A percentile compares a stretch with the other conserved stretches of the same genome.
These are phyloP conservation scores for Ammospiza maritima DNA, from an alignment of 2,797 vertebrate species.

Conservation along the genomic window DNA sequence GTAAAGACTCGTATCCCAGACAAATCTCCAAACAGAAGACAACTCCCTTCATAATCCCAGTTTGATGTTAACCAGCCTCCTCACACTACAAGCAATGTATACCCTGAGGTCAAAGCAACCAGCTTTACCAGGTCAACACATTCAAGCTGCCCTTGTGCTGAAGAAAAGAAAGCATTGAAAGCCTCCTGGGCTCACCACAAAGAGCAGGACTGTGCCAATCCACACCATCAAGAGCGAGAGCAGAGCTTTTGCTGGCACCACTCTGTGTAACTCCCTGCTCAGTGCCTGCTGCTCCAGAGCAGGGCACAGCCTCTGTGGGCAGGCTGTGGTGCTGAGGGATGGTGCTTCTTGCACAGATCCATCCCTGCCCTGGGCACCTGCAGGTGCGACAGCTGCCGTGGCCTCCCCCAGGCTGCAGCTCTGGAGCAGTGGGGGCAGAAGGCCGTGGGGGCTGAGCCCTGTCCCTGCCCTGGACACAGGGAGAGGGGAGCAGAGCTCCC, in stretches of 20 bases:
- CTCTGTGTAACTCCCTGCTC: background rate
- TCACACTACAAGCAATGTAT: background rate
- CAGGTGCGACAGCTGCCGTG: background rate
- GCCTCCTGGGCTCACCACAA: background rate
- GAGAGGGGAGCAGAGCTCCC: background rate
- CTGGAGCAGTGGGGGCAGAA: rapidly evolving
- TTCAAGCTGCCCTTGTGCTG: background rate
- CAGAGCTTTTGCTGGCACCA: background rate
- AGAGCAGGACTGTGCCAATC: background rate
- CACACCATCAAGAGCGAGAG: background rate
- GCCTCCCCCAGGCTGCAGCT: rapidly evolving
- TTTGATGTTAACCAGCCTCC: conserved; percentile 6
- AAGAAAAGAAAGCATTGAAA: conserved; percentile 30
- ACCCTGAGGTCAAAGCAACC: background rate
- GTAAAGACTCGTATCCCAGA: conserved; percentile 26
- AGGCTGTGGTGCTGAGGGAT: background rate
- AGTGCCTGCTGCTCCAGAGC: background rate
- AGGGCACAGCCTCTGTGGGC: rapidly evolving
- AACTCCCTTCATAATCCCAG: background rate
- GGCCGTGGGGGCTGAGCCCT: rapidly evolving
- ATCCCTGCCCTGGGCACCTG: background rate
- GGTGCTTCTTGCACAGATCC: rapidly evolving
- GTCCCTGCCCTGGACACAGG: rapidly evolving
- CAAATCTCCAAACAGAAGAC: background rate
- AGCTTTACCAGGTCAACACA: background rate